Conservation (phyloP, 2,888 invertebrate species). For the Liposcelis brunnea region DNA sequence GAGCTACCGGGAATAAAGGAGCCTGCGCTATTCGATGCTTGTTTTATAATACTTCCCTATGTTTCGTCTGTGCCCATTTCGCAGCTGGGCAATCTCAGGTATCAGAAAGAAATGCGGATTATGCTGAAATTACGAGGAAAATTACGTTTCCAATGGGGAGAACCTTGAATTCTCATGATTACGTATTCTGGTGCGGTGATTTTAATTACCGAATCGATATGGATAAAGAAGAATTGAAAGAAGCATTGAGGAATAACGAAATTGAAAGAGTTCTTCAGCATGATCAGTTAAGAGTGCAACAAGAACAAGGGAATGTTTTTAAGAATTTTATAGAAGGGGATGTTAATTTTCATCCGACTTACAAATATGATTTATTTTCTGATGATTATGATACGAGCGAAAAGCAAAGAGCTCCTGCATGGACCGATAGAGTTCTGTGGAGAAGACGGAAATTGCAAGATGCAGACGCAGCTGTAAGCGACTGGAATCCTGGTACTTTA, state of each 20-base stretch:
- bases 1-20: constrained; percentile 94
- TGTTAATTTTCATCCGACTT: constrained; percentile 86
- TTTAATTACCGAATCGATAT: constrained; percentile 97
- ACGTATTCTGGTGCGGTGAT: constrained; percentile 98
- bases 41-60: constrained; percentile 81
- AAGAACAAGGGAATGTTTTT: constrained; percentile 68
- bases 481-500: constrained; percentile 61
- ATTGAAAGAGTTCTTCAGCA: constrained; percentile 56
- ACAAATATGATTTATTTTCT: constrained; percentile 96
- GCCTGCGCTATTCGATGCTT: constrained; percentile 85
- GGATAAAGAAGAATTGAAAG: constrained; percentile 84
- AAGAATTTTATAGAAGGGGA: constrained; percentile 85
- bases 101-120: constrained; percentile 88
- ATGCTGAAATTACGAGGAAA: constrained; percentile 85
- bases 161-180: constrained; percentile 87
- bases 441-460: constrained; percentile 52
- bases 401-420: constrained; percentile 90
- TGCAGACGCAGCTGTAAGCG: constrained; percentile 22
- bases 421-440: constrained; percentile 97
- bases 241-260: constrained; percentile 57
- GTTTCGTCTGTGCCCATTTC: constrained; percentile 97
- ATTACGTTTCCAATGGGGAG: constrained; percentile 82
- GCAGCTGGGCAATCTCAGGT: constrained; percentile 97
- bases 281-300: constrained; percentile 74
- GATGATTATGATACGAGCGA: constrained; percentile 99